Evolutionary conservation across 2,888 invertebrate species (phyloP).

Genomic region (Phortica magna): DNA sequence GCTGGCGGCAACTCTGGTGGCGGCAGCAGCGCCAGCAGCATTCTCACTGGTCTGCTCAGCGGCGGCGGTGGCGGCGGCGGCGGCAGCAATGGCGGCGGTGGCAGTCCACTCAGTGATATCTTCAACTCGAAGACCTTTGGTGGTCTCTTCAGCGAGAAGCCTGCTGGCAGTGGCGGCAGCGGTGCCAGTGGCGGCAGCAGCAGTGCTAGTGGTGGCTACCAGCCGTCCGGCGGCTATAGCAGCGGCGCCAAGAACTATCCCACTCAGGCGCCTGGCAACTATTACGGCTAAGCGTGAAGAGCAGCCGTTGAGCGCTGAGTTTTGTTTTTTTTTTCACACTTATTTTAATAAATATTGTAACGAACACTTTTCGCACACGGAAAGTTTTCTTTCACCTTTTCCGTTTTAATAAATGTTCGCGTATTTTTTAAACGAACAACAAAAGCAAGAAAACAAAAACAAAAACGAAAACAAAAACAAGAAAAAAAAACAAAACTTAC

Average conservation of each 20-base stretch:
- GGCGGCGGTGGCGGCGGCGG: conserved; percentile 58
- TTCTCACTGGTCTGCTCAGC: conserved; percentile 63
- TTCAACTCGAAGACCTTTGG: conserved; percentile 74
- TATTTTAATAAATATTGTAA: conserved; percentile 33
- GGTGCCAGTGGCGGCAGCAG: conserved; percentile 48
- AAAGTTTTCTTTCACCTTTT: background rate
- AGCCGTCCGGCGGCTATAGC: conserved; percentile 49
- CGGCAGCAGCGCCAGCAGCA: conserved; percentile 57
- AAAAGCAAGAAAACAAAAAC: too few relatives aligned
- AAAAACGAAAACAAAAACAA: too few relatives aligned
- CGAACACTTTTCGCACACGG: conserved; percentile 49
- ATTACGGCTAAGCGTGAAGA: conserved; percentile 55
- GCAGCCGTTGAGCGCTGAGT: too few relatives aligned
- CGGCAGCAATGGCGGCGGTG: conserved; percentile 44
- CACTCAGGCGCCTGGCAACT: conserved; percentile 73
- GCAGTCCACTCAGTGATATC: conserved; percentile 70
- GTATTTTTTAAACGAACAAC: background rate
- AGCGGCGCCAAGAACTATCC: conserved; percentile 73
- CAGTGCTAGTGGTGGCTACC: conserved; percentile 52
- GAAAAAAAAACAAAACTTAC: background rate
- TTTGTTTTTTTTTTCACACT: conserved; percentile 29
- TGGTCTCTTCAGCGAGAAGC: conserved; percentile 77
- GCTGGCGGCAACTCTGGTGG: conserved; percentile 48
- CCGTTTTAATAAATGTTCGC: background rate
- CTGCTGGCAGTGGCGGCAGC: conserved; percentile 56